phyloP scores from a whole-genome alignment of 2,113 vertebrate species.

The Chaetura pelagica region DNA sequence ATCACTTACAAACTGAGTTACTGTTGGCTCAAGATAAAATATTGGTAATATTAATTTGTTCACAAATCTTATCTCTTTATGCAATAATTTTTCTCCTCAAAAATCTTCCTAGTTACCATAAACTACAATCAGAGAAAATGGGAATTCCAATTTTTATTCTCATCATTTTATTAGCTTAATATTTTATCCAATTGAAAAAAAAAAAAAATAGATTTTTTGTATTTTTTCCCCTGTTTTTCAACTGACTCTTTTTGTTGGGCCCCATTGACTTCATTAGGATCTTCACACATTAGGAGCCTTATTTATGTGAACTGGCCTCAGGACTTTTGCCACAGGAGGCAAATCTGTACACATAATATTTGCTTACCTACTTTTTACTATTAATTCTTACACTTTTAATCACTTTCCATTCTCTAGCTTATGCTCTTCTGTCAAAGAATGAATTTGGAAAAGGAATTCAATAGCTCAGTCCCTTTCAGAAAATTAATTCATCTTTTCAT shows the following conservation, averaged over 20 bases:
- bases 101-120: background rate
- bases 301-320: background rate
- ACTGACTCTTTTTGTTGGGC: background rate
- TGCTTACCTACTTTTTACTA: background rate
- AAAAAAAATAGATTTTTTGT: background rate
- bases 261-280: background rate
- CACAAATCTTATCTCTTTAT: background rate
- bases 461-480: background rate
- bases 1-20: background rate
- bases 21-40: background rate
- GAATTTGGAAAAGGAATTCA: background rate
- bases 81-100: background rate
- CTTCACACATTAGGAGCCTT: background rate
- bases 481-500: background rate
- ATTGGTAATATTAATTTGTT: background rate
- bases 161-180: background rate
- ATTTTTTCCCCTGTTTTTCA: background rate
- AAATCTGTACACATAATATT: background rate
- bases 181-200: background rate
- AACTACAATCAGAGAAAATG: background rate
- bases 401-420: background rate
- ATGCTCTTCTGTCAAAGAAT: background rate
- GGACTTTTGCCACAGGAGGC: background rate
- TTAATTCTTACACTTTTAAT: constrained; percentile 28
- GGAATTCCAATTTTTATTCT: background rate